Conservation (phyloP, 1,140 invertebrate species). For the Solenopsis fugax region DNA sequence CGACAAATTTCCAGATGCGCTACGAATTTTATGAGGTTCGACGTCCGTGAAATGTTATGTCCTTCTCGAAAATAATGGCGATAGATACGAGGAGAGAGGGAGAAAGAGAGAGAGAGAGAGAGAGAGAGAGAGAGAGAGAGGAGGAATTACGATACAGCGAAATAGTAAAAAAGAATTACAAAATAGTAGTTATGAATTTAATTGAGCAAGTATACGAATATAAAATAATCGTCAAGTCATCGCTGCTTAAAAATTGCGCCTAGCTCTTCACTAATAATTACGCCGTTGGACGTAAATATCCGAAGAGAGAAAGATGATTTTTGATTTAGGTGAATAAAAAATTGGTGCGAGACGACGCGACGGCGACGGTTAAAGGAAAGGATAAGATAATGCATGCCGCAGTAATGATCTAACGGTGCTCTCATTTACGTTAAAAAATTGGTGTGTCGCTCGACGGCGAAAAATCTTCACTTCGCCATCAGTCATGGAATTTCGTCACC, state of each 20-base stretch:
- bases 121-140: background rate
- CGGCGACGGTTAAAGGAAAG: background rate
- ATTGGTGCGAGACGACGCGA: background rate
- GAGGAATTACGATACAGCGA: background rate
- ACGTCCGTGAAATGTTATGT: background rate
- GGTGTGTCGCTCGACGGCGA: background rate
- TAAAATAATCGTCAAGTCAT: background rate
- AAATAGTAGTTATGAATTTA: conserved; percentile 61
- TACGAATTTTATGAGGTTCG: conserved; percentile 57
- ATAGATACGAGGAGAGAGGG: background rate
- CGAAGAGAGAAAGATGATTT: background rate
- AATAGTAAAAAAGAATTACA: conserved; percentile 36
- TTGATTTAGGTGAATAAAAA: conserved; percentile 14
- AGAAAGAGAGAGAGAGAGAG: background rate
- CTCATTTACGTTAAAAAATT: conserved; percentile 50
- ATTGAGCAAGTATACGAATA: conserved; percentile 10
- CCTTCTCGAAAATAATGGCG: conserved; percentile 25
- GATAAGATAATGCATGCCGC: conserved; percentile 36
- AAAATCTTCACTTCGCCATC: conserved; percentile 46
- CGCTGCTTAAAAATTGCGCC: background rate
- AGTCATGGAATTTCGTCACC: conserved; percentile 71
- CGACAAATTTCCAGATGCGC: conserved; percentile 42
- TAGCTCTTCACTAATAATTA: background rate
- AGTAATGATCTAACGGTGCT: conserved; percentile 42
- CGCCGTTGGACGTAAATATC: conserved; percentile 14